phyloP scores from a whole-genome alignment of 2,113 vertebrate species.

The Australoheros scitulus region DNA sequence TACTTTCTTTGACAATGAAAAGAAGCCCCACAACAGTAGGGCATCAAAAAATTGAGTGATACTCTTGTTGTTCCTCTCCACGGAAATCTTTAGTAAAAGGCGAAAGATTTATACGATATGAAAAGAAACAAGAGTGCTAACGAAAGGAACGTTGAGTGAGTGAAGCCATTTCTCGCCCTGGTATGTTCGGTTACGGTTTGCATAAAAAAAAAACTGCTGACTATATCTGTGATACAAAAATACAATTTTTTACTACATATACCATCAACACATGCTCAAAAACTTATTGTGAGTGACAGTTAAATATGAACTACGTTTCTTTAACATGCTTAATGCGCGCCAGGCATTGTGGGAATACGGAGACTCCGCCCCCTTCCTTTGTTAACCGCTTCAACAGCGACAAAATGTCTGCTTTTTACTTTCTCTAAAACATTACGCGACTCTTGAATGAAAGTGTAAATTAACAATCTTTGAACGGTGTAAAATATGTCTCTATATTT shows the following conservation, averaged over 20 bases:
- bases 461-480: background rate
- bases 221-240: no score
- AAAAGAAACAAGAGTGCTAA: constrained; percentile 46
- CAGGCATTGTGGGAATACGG: no score
- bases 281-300: no score
- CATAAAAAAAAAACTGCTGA: no score
- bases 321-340: no score
- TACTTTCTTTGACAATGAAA: fast-evolving
- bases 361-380: background rate
- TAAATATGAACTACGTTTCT: no score
- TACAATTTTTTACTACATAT: no score
- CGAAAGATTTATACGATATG: constrained; percentile 63
- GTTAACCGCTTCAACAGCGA: background rate
- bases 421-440: background rate
- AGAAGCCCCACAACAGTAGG: constrained; percentile 2
- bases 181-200: no score
- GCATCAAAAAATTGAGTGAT: constrained; percentile 50
- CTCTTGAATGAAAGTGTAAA: background rate
- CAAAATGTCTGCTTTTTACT: background rate
- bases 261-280: no score
- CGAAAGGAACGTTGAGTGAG: fast-evolving
- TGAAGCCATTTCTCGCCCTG: background rate
- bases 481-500: no score
- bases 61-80: constrained; percentile 63
- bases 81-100: constrained; percentile 74